These are phyloP conservation scores for Nomada goodeniana DNA, from an alignment of 2,888 invertebrate species.

Conservation along the genomic window DNA sequence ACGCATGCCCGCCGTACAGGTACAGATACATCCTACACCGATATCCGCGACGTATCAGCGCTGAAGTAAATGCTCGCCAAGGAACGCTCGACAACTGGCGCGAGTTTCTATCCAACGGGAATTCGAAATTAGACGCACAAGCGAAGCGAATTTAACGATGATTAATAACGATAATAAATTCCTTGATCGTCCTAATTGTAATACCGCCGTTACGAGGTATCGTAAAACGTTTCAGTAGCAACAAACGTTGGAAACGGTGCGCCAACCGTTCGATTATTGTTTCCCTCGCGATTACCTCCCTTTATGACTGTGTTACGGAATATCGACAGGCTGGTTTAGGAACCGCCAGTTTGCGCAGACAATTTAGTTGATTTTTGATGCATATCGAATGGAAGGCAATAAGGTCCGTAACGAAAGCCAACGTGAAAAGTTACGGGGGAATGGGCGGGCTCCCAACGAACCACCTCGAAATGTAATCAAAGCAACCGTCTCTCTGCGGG, in stretches of 20 bases:
- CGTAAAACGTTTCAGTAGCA: not conserved
- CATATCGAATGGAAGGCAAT: not conserved
- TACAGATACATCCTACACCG: conserved; percentile 21
- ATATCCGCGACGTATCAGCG: conserved; percentile 52
- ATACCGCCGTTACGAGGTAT: not conserved
- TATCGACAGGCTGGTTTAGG: not conserved
- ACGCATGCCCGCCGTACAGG: not conserved
- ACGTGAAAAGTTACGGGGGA: not conserved
- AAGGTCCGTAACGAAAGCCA: not conserved
- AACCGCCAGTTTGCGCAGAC: not conserved
- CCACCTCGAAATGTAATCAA: conserved; percentile 10
- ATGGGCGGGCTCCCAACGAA: not conserved
- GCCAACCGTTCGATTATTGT: conserved; percentile 1
- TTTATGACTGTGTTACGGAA: not conserved
- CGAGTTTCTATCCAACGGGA: conserved; percentile 52
- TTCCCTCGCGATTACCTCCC: not conserved
- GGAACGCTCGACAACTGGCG: not conserved
- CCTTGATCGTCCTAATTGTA: conserved; percentile 16
- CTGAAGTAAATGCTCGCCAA: conserved; percentile 40
- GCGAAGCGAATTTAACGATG: conserved; percentile 41
- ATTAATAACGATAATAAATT: conserved; percentile 40
- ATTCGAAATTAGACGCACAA: conserved; percentile 33
- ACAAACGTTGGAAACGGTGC: not conserved
- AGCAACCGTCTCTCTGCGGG: conserved; percentile 3
- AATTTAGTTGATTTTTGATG: conserved; percentile 2